Evolutionary conservation across 2,797 vertebrate genomes (phyloP).

Genomic region (Otolemur crassicaudatus): DNA sequence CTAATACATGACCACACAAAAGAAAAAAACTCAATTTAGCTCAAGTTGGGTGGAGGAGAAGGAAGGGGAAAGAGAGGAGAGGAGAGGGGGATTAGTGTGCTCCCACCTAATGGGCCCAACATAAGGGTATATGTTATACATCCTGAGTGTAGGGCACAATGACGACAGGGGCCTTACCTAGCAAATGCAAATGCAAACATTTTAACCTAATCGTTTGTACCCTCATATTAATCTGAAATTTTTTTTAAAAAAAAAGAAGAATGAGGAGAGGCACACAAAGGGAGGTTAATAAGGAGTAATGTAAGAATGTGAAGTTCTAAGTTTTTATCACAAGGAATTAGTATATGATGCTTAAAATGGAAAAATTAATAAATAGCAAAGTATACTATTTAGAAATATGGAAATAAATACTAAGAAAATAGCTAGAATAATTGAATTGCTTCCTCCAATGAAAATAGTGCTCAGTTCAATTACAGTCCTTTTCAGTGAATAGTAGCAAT

Average conservation of each 20-base stretch:
- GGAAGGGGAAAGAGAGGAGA: too few species aligned
- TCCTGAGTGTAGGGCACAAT: too few species aligned
- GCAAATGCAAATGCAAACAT: too few species aligned
- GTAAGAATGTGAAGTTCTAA: not conserved
- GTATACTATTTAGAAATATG: not conserved
- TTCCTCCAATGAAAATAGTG: not conserved
- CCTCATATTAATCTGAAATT: too few species aligned
- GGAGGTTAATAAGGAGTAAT: not conserved
- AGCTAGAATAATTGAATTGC: not conserved
- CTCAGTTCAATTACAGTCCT: not conserved
- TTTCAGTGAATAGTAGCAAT: not conserved
- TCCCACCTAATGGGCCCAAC: too few species aligned
- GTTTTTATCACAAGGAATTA: constrained; percentile 18
- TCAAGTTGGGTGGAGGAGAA: too few species aligned
- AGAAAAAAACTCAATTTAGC: too few species aligned
- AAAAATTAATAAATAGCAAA: not conserved
- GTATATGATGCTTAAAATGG: not conserved
- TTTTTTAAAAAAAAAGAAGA: not conserved
- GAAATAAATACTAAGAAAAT: not conserved
- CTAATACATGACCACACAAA: too few species aligned
- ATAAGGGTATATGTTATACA: too few species aligned
- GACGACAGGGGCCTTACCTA: too few species aligned
- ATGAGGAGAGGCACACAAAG: not conserved
- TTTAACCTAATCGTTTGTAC: too few species aligned
- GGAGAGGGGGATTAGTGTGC: too few species aligned